Evolutionary conservation across 2,113 vertebrate species (phyloP).

Genomic region (Phycodurus eques): DNA sequence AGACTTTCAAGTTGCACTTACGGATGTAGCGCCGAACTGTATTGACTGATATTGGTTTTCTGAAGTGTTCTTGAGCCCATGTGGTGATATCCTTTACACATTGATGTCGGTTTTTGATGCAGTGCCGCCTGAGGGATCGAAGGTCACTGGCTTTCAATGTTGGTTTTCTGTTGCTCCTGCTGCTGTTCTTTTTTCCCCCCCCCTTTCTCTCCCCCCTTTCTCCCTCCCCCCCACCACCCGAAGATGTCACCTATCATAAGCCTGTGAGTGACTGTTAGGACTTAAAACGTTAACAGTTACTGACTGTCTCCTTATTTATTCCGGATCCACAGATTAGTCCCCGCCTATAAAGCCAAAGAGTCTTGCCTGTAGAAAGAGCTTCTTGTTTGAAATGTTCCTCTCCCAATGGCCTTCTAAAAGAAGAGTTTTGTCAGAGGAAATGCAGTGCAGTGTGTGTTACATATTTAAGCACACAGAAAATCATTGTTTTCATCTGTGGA

Average conservation of each 20-base stretch:
- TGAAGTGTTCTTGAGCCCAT: no score
- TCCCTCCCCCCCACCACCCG: no score
- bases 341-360: conserved; percentile 30
- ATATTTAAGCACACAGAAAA: conserved; percentile 46
- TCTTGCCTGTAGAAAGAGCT: conserved; percentile 50
- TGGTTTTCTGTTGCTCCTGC: no score
- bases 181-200: no score
- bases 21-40: no score
- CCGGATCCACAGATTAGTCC: conserved; percentile 23
- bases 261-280: background rate
- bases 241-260: background rate
- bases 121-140: no score
- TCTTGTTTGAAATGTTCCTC: conserved; percentile 57
- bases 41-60: no score
- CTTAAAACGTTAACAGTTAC: conserved; percentile 1
- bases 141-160: no score
- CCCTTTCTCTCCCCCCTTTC: no score
- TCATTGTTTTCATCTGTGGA: conserved; percentile 52
- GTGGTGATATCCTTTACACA: no score
- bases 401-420: conserved; percentile 34
- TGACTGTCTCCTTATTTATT: conserved; percentile 21
- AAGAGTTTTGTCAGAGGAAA: conserved; percentile 50
- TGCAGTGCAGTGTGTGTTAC: conserved; percentile 26
- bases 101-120: no score
- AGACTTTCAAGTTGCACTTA: no score